These are phyloP conservation scores for Prenolepis imparis DNA, from an alignment of 2,888 invertebrate genomes.

Conservation along the genomic window DNA sequence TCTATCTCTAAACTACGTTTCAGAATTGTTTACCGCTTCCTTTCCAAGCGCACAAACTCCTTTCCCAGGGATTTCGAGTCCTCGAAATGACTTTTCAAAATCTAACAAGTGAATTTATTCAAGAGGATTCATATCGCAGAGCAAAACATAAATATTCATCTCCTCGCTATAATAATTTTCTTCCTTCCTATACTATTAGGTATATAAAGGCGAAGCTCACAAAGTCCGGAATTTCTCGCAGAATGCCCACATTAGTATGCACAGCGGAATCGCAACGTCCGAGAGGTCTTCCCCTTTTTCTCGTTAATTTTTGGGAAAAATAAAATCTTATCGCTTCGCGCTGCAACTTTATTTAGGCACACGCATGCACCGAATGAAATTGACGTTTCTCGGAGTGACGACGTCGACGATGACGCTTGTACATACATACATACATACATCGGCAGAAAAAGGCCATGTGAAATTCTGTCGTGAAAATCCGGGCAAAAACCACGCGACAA, in stretches of 20 bases:
- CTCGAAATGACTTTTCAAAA: background rate
- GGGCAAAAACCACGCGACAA: slow-evolving; percentile 43
- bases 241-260: slow-evolving; percentile 1
- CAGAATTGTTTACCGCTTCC: background rate
- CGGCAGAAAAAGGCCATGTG: slow-evolving; percentile 27
- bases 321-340: background rate
- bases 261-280: background rate
- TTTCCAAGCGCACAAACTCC: background rate
- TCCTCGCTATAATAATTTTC: background rate
- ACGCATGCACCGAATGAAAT: slow-evolving; percentile 64
- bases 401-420: no score
- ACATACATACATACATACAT: background rate
- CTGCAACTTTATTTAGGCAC: background rate
- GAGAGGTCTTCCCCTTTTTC: background rate
- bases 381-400: slow-evolving; percentile 69
- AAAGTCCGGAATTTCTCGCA: slow-evolving; percentile 15
- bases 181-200: slow-evolving; percentile 16
- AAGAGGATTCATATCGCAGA: slow-evolving; percentile 22
- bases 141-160: background rate
- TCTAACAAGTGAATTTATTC: background rate
- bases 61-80: background rate
- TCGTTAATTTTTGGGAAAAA: background rate
- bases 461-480: slow-evolving; percentile 53
- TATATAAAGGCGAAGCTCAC: slow-evolving; percentile 15
- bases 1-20: background rate